These are phyloP conservation scores for Patella ulyssiponensis DNA, from an alignment of 2,888 invertebrate genomes.

Conservation along the genomic window DNA sequence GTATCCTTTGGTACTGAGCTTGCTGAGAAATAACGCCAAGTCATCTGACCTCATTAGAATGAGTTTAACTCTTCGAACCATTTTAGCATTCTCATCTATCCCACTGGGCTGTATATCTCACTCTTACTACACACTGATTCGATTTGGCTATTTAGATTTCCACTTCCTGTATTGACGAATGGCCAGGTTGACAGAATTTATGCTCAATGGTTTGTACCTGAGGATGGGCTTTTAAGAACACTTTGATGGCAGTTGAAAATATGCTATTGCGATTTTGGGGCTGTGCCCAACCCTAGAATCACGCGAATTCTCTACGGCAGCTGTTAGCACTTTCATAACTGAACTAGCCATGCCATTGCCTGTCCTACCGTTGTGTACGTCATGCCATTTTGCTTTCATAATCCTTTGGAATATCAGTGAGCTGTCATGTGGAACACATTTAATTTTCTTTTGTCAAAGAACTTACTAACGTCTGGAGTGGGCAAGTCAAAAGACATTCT, in stretches of 20 bases:
- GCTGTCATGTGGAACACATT: constrained; percentile 16
- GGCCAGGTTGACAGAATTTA: constrained; percentile 17
- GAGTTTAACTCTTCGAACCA: background rate
- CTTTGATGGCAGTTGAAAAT: constrained; percentile 15
- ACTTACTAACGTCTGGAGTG: background rate
- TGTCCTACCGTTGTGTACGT: constrained; percentile 6
- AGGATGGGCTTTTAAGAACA: constrained; percentile 6
- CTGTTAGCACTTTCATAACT: background rate
- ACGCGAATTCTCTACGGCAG: background rate
- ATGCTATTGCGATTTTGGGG: constrained; percentile 15
- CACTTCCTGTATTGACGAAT: constrained; percentile 15
- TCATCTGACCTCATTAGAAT: background rate
- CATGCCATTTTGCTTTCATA: constrained; percentile 16
- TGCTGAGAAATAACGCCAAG: background rate
- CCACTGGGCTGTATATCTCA: background rate
- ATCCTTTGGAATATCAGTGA: constrained; percentile 11
- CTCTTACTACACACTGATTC: background rate
- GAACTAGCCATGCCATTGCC: constrained; percentile 19
- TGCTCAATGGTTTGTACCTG: constrained; percentile 6
- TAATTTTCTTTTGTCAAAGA: constrained; percentile 16
- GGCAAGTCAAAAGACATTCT: constrained; percentile 20
- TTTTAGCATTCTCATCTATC: constrained; percentile 1
- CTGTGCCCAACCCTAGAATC: background rate
- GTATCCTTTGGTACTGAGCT: background rate
- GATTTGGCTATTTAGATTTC: constrained; percentile 13